These are phyloP conservation scores for Melieria picta DNA, from an alignment of 2,888 invertebrate genomes.

Conservation along the genomic window DNA sequence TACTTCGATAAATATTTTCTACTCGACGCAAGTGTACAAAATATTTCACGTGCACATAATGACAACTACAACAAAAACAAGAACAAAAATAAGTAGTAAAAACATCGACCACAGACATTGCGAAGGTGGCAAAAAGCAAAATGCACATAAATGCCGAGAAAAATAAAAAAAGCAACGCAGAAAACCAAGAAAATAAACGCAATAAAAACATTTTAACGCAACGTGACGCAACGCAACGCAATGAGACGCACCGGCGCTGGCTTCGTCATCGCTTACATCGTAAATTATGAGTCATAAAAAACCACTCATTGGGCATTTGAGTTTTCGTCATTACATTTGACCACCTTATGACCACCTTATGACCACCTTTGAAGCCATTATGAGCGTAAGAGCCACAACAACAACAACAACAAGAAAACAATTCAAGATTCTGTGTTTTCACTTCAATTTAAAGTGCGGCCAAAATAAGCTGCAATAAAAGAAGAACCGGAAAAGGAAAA, in stretches of 20 bases:
- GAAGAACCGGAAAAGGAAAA: no score
- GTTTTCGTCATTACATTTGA: not conserved
- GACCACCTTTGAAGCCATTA: slow-evolving; percentile 3
- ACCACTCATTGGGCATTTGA: slow-evolving; percentile 13
- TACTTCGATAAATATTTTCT: not conserved
- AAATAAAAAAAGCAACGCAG: not conserved
- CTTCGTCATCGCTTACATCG: slow-evolving; percentile 4
- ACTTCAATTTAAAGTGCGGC: no score
- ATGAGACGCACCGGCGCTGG: no score
- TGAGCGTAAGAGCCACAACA: not conserved
- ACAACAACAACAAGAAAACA: no score
- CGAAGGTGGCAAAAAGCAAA: not conserved
- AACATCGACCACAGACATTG: not conserved
- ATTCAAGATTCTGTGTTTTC: no score
- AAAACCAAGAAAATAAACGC: no score
- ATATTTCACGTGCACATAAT: slow-evolving; percentile 23
- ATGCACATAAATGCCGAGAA: not conserved
- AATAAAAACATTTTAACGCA: no score
- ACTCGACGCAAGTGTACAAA: slow-evolving; percentile 18
- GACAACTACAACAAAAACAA: slow-evolving; percentile 7
- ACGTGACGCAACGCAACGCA: no score
- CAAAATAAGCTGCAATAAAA: no score
- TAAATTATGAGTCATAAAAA: slow-evolving; percentile 23
- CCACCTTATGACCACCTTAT: not conserved
- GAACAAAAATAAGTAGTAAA: not conserved